phyloP scores from a whole-genome alignment of 2,888 invertebrate genomes.

The Penaeus monodon region DNA sequence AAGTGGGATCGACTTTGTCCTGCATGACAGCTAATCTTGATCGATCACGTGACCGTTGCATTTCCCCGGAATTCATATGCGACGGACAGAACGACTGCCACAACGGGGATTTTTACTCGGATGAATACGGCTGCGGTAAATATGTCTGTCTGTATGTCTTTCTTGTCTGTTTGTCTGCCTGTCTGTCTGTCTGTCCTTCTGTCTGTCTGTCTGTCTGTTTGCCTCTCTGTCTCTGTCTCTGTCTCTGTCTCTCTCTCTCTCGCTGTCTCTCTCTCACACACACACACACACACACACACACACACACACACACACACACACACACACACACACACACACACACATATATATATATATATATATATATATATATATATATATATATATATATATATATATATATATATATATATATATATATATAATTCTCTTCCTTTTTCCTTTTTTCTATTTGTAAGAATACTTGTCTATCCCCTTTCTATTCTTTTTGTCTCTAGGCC shows the following conservation, averaged over 20 bases:
- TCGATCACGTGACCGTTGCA: slow-evolving; percentile 68
- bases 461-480: too few relatives aligned
- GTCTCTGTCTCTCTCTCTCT: slow-evolving; percentile 6
- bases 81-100: slow-evolving; percentile 71
- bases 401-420: too few relatives aligned
- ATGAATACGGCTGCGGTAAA: slow-evolving; percentile 71
- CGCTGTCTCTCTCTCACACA: neutral
- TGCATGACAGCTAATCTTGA: slow-evolving; percentile 52
- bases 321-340: slow-evolving; percentile 34
- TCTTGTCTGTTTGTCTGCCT: neutral
- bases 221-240: slow-evolving; percentile 1
- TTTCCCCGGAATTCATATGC: slow-evolving; percentile 70
- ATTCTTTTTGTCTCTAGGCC: too few relatives aligned
- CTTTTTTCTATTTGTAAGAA: too few relatives aligned
- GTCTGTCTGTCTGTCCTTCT: neutral
- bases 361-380: too few relatives aligned
- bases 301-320: slow-evolving; percentile 30
- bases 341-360: neutral
- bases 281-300: slow-evolving; percentile 27
- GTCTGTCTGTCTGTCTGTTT: neutral
- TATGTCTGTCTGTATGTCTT: too few relatives aligned
- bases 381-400: too few relatives aligned
- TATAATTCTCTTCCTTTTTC: too few relatives aligned
- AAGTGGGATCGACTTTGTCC: slow-evolving; percentile 66
- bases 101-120: slow-evolving; percentile 69